Conservation (phyloP, 1,140 invertebrate genomes). For the Araneus ventricosus region DNA sequence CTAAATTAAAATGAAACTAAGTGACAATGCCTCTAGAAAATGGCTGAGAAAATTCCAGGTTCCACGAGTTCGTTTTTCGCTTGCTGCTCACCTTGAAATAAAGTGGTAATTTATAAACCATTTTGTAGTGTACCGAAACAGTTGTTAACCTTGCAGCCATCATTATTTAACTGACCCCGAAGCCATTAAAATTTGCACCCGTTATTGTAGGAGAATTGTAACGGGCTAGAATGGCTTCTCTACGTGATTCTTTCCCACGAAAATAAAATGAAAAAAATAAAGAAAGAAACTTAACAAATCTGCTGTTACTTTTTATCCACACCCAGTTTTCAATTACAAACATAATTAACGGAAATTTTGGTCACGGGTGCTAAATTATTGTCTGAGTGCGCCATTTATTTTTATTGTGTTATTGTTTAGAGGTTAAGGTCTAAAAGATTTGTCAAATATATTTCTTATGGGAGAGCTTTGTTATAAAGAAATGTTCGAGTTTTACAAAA, state of each 20-base stretch:
- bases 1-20: not conserved
- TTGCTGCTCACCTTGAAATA: constrained; percentile 7
- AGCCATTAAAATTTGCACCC: constrained; percentile 44
- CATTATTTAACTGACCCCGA: constrained; percentile 21
- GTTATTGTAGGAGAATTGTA: constrained; percentile 22
- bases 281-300: not conserved
- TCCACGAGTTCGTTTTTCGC: not conserved
- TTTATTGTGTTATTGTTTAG: not conserved
- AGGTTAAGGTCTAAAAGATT: constrained; percentile 2
- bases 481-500: too few species aligned
- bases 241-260: constrained; percentile 36
- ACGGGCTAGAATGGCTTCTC: not conserved
- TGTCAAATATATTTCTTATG: too few species aligned
- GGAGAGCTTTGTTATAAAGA: too few species aligned
- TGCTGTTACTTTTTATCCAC: constrained; percentile 7
- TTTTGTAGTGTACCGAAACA: constrained; percentile 14
- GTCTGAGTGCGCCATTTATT: not conserved
- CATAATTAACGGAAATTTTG: constrained; percentile 7
- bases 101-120: constrained; percentile 48
- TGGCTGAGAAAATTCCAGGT: not conserved
- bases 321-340: constrained; percentile 8
- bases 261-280: not conserved
- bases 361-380: not conserved
- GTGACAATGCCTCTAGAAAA: constrained; percentile 6
- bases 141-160: constrained; percentile 48